Base-by-base conservation (phyloP, 2,113 vertebrate genomes). In the Ceuthmochares aereus region DNA sequence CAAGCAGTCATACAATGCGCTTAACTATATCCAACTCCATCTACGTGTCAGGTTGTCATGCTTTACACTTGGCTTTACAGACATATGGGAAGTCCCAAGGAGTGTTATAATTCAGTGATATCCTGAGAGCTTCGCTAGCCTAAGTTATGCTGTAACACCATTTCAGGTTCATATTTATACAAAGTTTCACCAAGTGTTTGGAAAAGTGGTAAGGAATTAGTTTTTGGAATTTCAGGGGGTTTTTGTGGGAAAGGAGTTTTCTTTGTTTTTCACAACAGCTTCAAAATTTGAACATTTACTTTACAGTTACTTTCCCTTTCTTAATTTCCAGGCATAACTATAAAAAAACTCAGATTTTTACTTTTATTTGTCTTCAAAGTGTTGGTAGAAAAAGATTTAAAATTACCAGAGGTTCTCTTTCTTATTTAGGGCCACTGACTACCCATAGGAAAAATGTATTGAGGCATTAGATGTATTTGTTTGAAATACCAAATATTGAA, bases 401-500 rank as follows among this genome's bases (percentile, higher is more conserved):
- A 83, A 80, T 91, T 94, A 87, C 37, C 30, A 75, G 70, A 87
- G 21, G 4, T 54, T 95, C 22, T 26, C 36, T 89, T 89, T 91
- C 51, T 74, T 59, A 80, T 88, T 76, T 73, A 49, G 58, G 75
- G 37, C 51, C 82, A 67, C 59, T 80, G 45, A 69, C 42, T 88
- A 84, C 80, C 82, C 93, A 82, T 19, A 62, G 62, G 40, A 83
- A 89, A 92, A 92, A 80, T 12, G 14, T 51, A 73, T 30, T 47
- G 34, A 91, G 34, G 45, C 63, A 91, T 87, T 91, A 85, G 62
- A 81, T 34, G 54, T 47, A 88, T 80, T 88, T 96, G 42, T 87
- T 94, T 96, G 90, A 90, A 94, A 96, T 67, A 80, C 22, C 29
- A 30, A 32, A 95, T 81, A 81, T 2, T 86, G 72, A 95, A 97